Base-by-base conservation (phyloP, 2,113 vertebrate species). In the Marmota flaviventris region DNA sequence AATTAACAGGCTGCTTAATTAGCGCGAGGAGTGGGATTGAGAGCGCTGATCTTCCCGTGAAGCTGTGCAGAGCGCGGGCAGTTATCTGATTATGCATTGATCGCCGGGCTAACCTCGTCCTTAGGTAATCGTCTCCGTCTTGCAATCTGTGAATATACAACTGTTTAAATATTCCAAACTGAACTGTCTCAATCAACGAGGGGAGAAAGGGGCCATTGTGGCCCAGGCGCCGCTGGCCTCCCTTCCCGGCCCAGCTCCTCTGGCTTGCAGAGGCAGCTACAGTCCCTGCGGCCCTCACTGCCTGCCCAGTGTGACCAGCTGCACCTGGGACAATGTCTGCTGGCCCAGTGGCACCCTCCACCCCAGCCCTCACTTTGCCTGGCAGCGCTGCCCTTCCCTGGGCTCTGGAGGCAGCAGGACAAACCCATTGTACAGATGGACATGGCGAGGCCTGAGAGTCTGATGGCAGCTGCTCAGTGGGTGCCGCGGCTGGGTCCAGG, bases 1-100 rank as follows among this genome's bases (percentile, higher is more conserved):
- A 99, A 99, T 99, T 99, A 99, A 99, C 99, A 99, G 99, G 98
- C 99, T 98, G 99, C 99, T 99, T 99, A 99, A 99, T 99, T 99
- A 99, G 98, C 98, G 98, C 95, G 98, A 99, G 98, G 98, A 99
- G 99, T 99, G 99, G 98, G 99, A 99, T 99, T 99, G 98, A 98
- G 98, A 99, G 99, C 98, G 98, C 99, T 99, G 99, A 99, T 99
- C 98, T 98, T 98, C 98, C 97, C 98, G 99, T 98, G 98, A 98
- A 99, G 99, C 99, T 97, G 98, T 97, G 98, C 97, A 67, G 98
- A 98, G 98, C 98, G 98, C 96, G 91, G 98, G 98, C 98, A 97
- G 98, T 98, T 99, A 98, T 99, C 98, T 99, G 99, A 99, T 99
- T 98, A 98, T 98, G 98, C 99, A 98, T 99, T 99, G 99, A 99